Percentiles rank a stretch among this genome's conserved stretches.
Evolutionary conservation across 2,888 invertebrate species (phyloP).

Genomic region (Sympetrum striolatum): DNA sequence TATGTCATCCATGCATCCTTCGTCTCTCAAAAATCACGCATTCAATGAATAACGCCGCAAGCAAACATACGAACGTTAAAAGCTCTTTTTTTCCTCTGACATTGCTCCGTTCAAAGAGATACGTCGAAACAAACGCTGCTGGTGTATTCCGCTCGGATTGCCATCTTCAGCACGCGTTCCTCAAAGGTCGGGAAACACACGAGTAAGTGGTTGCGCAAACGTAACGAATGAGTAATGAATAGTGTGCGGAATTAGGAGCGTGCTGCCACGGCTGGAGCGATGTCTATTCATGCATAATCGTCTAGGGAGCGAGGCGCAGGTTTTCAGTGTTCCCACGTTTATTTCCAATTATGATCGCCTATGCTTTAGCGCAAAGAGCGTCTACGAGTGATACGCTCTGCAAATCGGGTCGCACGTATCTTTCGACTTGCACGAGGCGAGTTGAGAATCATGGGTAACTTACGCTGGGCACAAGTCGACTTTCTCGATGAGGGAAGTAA

Average conservation of each 20-base stretch:
- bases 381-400: neutral
- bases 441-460: no score
- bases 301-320: neutral
- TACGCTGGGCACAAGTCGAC: no score
- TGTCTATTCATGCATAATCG: neutral
- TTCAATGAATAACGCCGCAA: no score
- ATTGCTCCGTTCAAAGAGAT: neutral
- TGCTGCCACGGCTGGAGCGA: neutral
- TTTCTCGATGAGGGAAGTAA: no score
- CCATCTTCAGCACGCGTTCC: no score
- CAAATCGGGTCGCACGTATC: neutral
- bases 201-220: neutral
- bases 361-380: neutral
- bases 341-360: neutral
- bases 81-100: no score
- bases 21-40: no score
- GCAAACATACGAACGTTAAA: no score
- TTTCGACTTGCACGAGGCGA: neutral
- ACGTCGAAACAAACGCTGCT: no score
- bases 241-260: neutral
- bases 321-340: neutral
- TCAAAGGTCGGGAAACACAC: neutral
- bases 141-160: no score
- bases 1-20: no score
- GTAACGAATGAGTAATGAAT: neutral